Conservation (phyloP, 2,888 invertebrate species). For the Alsophila aescularia region DNA sequence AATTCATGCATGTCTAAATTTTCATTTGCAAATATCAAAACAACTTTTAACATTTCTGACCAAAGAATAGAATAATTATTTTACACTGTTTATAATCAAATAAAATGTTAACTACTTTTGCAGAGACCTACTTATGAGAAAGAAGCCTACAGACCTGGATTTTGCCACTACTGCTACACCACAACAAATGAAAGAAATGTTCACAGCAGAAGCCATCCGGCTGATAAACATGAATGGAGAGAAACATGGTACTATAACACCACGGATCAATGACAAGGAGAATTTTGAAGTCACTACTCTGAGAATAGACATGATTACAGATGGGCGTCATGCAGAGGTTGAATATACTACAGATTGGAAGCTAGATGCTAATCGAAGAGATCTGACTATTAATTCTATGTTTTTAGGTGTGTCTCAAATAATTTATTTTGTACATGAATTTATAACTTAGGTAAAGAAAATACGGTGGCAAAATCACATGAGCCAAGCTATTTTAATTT, state of each 20-base stretch:
- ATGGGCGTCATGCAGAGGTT: conserved; percentile 98
- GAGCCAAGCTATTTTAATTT: no score
- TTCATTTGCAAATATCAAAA: no score
- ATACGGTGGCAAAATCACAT: no score
- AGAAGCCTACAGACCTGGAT: conserved; percentile 95
- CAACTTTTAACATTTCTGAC: no score
- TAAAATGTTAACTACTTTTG: conserved; percentile 28
- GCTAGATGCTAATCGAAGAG: conserved; percentile 96
- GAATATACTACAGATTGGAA: conserved; percentile 97
- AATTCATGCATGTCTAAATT: conserved; percentile 45
- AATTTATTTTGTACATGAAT: no score
- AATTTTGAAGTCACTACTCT: conserved; percentile 98
- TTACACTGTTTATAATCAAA: neutral
- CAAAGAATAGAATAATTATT: no score
- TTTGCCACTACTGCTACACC: conserved; percentile 99
- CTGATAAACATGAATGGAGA: conserved; percentile 97
- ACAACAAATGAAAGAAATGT: conserved; percentile 97
- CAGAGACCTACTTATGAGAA: conserved; percentile 91
- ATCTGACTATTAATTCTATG: conserved; percentile 99
- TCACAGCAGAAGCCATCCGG: conserved; percentile 91
- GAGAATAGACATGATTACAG: conserved; percentile 94
- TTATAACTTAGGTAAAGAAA: no score
- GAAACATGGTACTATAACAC: conserved; percentile 98
- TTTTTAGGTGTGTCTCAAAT: conserved; percentile 95
- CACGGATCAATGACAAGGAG: conserved; percentile 96